A percentile compares a stretch with the other conserved stretches of the same genome.
These are phyloP conservation scores for Cottoperca gobio DNA, from an alignment of 2,797 vertebrate genomes.

Conservation along the genomic window DNA sequence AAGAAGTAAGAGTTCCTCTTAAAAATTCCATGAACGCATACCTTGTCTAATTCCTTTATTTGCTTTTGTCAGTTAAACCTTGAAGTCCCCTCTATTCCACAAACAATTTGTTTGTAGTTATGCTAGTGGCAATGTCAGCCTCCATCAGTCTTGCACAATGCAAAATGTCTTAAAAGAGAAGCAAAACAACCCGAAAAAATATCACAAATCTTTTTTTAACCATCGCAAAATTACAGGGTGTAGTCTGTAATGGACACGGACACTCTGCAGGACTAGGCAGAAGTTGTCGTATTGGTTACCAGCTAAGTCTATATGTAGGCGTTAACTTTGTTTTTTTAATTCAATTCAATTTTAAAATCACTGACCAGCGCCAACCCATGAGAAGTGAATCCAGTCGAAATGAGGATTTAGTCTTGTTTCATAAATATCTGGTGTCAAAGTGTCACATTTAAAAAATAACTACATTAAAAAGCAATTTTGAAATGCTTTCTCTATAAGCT, in stretches of 20 bases:
- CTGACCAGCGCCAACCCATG: constrained; percentile 2
- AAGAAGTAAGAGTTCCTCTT: not conserved
- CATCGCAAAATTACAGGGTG: not conserved
- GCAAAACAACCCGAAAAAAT: too few species aligned
- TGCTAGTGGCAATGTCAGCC: not conserved
- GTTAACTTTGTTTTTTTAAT: too few species aligned
- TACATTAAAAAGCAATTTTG: not conserved
- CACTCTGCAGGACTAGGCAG: not conserved
- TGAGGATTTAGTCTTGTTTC: not conserved
- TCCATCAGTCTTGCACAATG: not conserved
- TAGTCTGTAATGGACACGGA: not conserved
- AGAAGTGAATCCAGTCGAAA: not conserved
- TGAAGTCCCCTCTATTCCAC: not conserved
- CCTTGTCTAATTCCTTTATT: not conserved
- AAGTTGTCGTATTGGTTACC: not conserved
- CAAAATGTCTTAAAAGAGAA: too few species aligned
- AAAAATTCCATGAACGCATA: too few species aligned
- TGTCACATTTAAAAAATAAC: not conserved
- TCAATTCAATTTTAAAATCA: too few species aligned
- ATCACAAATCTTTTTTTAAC: too few species aligned
- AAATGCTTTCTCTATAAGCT: not conserved
- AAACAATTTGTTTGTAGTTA: not conserved
- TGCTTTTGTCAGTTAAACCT: not conserved
- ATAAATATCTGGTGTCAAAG: not conserved
- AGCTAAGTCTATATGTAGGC: not conserved